Percentiles rank a stretch among this genome's conserved stretches.
Evolutionary conservation across 2,797 vertebrate genomes (phyloP).

Genomic region (Salmo trutta): DNA sequence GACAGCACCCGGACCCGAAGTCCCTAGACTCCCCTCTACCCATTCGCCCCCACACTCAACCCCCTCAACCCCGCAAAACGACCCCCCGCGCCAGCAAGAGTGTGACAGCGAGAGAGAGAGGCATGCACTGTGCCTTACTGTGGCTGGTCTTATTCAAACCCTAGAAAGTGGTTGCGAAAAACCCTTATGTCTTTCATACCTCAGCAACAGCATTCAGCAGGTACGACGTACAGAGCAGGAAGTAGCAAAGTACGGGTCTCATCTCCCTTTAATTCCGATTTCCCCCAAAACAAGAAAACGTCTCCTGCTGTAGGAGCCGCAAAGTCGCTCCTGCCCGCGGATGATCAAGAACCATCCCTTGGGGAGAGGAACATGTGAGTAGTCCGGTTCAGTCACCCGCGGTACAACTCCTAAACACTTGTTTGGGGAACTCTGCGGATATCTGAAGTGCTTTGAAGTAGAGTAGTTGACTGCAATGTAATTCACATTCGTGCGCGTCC

Average conservation of each 20-base stretch:
- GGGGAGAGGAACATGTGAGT: constrained; percentile 68
- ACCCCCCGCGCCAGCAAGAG: constrained; percentile 6
- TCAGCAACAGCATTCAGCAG: constrained; percentile 86
- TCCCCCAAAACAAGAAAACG: constrained; percentile 77
- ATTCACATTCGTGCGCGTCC: constrained; percentile 61
- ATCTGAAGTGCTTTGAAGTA: constrained; percentile 35
- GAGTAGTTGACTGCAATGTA: constrained; percentile 34
- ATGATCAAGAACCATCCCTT: constrained; percentile 91
- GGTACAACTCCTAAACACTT: constrained; percentile 52
- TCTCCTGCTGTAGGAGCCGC: constrained; percentile 84
- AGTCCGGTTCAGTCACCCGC: constrained; percentile 49
- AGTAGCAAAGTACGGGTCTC: constrained; percentile 89
- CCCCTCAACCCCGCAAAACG: constrained; percentile 16
- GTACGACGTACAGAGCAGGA: constrained; percentile 88
- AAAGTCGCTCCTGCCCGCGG: constrained; percentile 86
- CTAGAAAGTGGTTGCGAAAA: constrained; percentile 2
- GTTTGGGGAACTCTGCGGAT: constrained; percentile 21
- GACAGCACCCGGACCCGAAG: not conserved
- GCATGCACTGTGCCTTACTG: not conserved
- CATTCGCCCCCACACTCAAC: constrained; percentile 35
- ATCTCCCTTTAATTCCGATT: constrained; percentile 87
- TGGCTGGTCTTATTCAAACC: not conserved
- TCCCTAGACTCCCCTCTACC: constrained; percentile 15
- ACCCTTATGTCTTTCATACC: constrained; percentile 76
- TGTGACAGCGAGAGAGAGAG: constrained; percentile 22